phyloP scores from a whole-genome alignment of 1,140 invertebrate genomes.

The Rhynchophorus ferrugineus region DNA sequence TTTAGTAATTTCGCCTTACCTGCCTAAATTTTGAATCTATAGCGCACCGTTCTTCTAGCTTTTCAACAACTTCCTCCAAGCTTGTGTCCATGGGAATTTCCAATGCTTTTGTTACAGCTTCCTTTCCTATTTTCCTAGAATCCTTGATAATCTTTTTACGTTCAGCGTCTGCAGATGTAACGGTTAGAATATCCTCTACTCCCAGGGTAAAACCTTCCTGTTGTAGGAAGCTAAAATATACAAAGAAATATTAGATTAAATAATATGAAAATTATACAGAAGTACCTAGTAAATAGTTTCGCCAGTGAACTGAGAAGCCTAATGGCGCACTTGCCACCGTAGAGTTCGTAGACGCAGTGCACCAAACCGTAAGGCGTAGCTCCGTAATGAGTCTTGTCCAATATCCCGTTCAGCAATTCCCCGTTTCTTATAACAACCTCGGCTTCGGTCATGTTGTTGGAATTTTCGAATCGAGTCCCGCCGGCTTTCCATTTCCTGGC shows the following conservation, averaged over 20 bases:
- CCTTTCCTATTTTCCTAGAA: constrained; percentile 49
- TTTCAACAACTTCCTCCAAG: constrained; percentile 50
- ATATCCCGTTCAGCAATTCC: constrained; percentile 84
- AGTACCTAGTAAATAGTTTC: constrained; percentile 69
- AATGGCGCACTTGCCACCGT: constrained; percentile 79
- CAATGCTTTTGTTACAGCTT: constrained; percentile 65
- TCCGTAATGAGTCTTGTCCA: constrained; percentile 96
- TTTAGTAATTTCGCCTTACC: too few species aligned
- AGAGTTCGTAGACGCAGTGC: constrained; percentile 90
- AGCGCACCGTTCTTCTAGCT: constrained; percentile 63
- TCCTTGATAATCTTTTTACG: constrained; percentile 64
- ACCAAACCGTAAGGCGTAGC: constrained; percentile 89
- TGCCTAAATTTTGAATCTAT: constrained; percentile 70
- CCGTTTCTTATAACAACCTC: constrained; percentile 86
- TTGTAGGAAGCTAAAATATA: constrained; percentile 61
- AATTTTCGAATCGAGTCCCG: constrained; percentile 47
- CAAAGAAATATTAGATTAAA: neutral
- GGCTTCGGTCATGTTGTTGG: constrained; percentile 83
- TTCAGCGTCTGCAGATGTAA: constrained; percentile 59
- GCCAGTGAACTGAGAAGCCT: constrained; percentile 81
- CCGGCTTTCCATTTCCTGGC: constrained; percentile 54
- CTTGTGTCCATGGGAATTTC: constrained; percentile 53
- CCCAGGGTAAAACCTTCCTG: constrained; percentile 90
- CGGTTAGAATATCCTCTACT: constrained; percentile 88
- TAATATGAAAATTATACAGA: neutral